Base-by-base conservation (phyloP, 2,888 invertebrate genomes). In the Drosophila borealis region DNA sequence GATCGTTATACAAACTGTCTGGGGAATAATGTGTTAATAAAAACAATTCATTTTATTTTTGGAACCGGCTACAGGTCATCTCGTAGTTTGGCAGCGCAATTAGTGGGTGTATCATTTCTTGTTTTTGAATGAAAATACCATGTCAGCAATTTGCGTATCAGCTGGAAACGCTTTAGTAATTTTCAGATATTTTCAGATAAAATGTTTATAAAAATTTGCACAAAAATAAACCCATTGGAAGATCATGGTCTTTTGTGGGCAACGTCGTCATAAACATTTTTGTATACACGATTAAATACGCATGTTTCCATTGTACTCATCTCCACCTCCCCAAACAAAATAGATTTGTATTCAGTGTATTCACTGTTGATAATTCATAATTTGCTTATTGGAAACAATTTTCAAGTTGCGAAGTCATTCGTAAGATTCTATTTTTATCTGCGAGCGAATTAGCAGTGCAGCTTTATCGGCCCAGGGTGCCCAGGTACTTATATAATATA, bases 301-400 rank as follows among this genome's bases (percentile, higher is more conserved):
- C 70, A 76, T 69, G 11, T 45, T 64, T 67, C 37, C 48, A 62
- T 69, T 60, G 45, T 45, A 34, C 46, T 60, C 42, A 33, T 53
- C 34, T 8, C 41, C 29, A 2, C 8, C 29, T 8, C 25, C 2
- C 2, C 29, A 42, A 62, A 46, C 53, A 62, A 64, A 45, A 70
- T 45, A 60, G 59, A 64, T 69, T 71, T 68, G 59, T 80, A 62
- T 77, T 68, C 45, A 42, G 19, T 41, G 56, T n/a, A n/a, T 36
- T 50, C 36, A 64, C 70, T 80, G 76, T 77, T 74, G 76, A 80
- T 86, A 86, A 78, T 75, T 80, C 80, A 82, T 81, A 83, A 78
- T 74, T 81, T 70, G 61, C 65, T 71, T 72, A 81, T 81, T 78
- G 55, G 61, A 67, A 78, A 73, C 66, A 77, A 55, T 71, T 75